Percentiles rank a stretch among this genome's conserved stretches.
Evolutionary conservation across 1,140 invertebrate species (phyloP).

Genomic region (Mactra quadrangularis): DNA sequence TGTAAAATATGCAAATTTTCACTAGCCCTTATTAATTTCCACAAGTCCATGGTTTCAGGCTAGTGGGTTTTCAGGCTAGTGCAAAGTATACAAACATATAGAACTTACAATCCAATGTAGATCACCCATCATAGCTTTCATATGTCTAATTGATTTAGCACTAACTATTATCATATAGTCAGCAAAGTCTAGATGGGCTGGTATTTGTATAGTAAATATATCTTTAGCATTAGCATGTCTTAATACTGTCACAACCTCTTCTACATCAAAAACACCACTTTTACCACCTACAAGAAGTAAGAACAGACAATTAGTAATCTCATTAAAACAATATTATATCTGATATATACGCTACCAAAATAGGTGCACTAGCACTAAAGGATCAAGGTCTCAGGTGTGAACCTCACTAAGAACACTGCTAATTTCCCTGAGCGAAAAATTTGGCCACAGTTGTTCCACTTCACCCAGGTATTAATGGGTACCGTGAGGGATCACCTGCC

Average conservation of each 20-base stretch:
- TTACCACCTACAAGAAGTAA: conserved; percentile 87
- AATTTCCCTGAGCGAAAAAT: too few species aligned
- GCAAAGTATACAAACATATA: too few species aligned
- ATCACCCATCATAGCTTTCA: conserved; percentile 90
- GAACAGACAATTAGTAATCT: conserved; percentile 27
- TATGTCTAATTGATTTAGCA: conserved; percentile 89
- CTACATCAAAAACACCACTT: conserved; percentile 93
- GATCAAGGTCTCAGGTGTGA: conserved; percentile 7
- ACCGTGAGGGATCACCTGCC: too few species aligned
- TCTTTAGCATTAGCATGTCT: conserved; percentile 90
- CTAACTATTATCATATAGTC: conserved; percentile 92
- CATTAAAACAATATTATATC: neutral
- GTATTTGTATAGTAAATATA: conserved; percentile 92
- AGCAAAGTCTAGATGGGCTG: conserved; percentile 90
- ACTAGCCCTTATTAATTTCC: too few species aligned
- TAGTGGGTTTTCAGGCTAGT: too few species aligned
- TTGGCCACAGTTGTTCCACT: too few species aligned
- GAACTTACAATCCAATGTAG: conserved; percentile 88
- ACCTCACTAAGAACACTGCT: too few species aligned
- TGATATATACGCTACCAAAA: neutral
- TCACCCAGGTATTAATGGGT: too few species aligned
- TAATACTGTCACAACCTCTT: conserved; percentile 92
- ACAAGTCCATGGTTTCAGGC: too few species aligned
- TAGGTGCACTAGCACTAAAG: conserved; percentile 2
- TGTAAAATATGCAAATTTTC: too few species aligned